Base-by-base conservation (phyloP, 2,888 invertebrate species). In the Drosophila mulleri region DNA sequence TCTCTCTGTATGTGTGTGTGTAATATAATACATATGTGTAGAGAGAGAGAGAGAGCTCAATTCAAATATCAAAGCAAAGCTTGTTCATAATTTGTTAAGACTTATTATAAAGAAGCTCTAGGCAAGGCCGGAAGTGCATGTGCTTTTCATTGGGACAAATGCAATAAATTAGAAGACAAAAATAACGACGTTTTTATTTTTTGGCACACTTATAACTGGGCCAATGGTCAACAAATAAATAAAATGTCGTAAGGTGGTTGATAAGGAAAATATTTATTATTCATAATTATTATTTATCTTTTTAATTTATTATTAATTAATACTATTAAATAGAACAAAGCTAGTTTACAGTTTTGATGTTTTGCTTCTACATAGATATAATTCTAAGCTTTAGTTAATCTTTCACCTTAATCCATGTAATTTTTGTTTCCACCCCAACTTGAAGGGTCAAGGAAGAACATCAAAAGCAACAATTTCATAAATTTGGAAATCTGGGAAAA, bases 61-160 rank as follows among this genome's bases (percentile, higher is more conserved):
- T 26, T 42, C 32, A 47, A 26, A 52, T 44, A 53, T 44, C 39
- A 59, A 62, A 66, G 26, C 42, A 14, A 1, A 32, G 23, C 57
- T 44, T 53, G 35, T 61, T 57, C 56, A 57, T 57, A 57, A 57
- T 57, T 61, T 67, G 9, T n/a, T 48, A 5, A 41, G 64, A 14
- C 53, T 53, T 60, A 57, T 73, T 64, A 32, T 7, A 29, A 53
- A 57, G 45, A 47, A 18, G 39, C 32, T 56, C 23, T 12, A 18
- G 37, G 42, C 45, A 57, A 57, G 68, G 41, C 16, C 32, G 42
- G 16, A 35, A 56, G 60, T 23, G 23, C 12, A 9, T 12, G 7
- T 20, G 52, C 18, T 0, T 32, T 6, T 20, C 14, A 35, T 20
- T 50, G 35, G 14, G 14, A 52, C 14, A 52, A 20, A 44, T 14